Evolutionary conservation across 1,140 invertebrate species (phyloP).

Genomic region (Lutraria rhynchaena): DNA sequence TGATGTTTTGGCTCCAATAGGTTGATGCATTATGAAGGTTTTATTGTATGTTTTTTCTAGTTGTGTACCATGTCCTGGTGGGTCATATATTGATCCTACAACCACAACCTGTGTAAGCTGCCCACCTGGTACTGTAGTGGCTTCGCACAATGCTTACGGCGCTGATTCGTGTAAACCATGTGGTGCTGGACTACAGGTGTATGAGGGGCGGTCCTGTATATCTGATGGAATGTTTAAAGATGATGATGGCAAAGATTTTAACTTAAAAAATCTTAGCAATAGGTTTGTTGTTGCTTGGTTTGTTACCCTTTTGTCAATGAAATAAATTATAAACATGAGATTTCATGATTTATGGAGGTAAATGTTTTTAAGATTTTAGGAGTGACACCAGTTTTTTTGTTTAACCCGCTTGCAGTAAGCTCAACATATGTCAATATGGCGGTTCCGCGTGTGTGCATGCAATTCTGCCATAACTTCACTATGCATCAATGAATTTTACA

Average conservation of each 20-base stretch:
- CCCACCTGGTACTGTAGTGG: conserved; percentile 83
- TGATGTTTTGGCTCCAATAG: too few relatives aligned
- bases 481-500: too few relatives aligned
- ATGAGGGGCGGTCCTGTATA: conserved; percentile 70
- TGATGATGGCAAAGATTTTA: conserved; percentile 79
- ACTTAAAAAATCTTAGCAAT: conserved; percentile 77
- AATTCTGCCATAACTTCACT: too few relatives aligned
- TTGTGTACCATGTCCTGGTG: conserved; percentile 85
- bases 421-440: too few relatives aligned
- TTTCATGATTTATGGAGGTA: too few relatives aligned
- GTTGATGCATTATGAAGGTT: too few relatives aligned
- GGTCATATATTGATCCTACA: conserved; percentile 82
- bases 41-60: conserved; percentile 65
- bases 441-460: too few relatives aligned
- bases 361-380: too few relatives aligned
- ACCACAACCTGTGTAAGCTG: conserved; percentile 80
- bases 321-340: too few relatives aligned
- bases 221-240: conserved; percentile 76
- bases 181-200: conserved; percentile 80
- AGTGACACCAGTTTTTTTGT: too few relatives aligned
- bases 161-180: conserved; percentile 83
- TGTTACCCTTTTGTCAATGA: too few relatives aligned
- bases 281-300: conserved; percentile 24
- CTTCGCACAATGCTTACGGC: conserved; percentile 82
- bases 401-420: too few relatives aligned